Evolutionary conservation across 2,797 vertebrate species (phyloP).

Genomic region (Pangasius krempfi): DNA sequence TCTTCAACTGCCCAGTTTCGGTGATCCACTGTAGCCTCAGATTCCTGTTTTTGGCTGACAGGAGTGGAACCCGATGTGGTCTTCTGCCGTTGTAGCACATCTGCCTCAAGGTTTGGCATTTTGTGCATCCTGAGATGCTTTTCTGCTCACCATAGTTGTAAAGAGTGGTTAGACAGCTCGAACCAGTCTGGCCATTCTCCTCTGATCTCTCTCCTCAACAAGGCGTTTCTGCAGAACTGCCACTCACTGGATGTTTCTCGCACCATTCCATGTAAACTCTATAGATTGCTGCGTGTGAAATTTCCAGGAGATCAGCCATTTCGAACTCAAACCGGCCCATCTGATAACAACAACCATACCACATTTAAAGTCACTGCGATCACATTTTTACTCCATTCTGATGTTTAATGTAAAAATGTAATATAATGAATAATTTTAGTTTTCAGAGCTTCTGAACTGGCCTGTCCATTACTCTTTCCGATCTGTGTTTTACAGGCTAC

Average conservation of each 20-base stretch:
- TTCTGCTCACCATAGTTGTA: neutral
- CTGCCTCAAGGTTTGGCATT: neutral
- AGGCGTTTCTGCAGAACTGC: neutral
- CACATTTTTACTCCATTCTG: neutral
- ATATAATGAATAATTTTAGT: neutral
- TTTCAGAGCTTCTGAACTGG: neutral
- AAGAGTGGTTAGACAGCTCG: neutral
- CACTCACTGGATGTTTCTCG: neutral
- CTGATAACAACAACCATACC: neutral
- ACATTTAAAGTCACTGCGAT: neutral
- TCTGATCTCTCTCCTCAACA: neutral
- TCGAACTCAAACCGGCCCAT: neutral
- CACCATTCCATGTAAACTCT: neutral
- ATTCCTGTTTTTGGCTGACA: neutral
- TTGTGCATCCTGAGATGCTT: neutral
- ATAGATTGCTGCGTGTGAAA: neutral
- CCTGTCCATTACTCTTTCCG: neutral
- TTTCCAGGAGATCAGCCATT: neutral
- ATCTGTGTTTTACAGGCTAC: slow-evolving; percentile 31
- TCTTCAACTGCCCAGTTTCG: neutral
- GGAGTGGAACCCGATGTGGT: neutral
- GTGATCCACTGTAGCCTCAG: neutral
- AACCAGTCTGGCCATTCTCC: neutral
- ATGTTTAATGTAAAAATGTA: neutral
- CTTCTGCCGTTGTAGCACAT: neutral